Evolutionary conservation across 1,140 invertebrate species (phyloP).

Genomic region (Drosophila obscura): DNA sequence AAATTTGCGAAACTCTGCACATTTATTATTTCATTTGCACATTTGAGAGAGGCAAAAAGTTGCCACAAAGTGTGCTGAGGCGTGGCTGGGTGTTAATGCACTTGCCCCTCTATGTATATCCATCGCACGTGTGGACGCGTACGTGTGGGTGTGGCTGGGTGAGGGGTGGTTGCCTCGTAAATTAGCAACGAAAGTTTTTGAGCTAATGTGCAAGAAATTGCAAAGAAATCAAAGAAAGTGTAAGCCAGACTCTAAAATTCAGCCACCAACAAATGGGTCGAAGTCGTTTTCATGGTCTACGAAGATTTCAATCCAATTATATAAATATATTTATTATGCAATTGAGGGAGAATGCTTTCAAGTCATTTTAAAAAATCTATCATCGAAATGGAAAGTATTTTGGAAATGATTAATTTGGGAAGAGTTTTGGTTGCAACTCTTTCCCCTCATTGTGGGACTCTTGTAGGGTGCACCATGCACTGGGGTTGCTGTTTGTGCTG

Average conservation of each 20-base stretch:
- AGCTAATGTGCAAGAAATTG: slow-evolving; percentile 55
- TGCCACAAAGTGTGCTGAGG: slow-evolving; percentile 30
- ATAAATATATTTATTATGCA: too few species aligned
- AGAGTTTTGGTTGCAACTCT: neutral
- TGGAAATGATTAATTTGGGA: too few species aligned
- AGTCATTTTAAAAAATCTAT: neutral
- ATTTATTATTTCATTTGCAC: slow-evolving; percentile 61
- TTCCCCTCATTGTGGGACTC: slow-evolving; percentile 17
- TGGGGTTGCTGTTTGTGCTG: slow-evolving; percentile 17
- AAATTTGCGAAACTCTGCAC: slow-evolving; percentile 48
- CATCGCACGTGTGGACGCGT: slow-evolving; percentile 16
- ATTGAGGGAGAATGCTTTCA: neutral
- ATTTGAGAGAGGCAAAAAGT: slow-evolving; percentile 36
- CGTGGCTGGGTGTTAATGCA: slow-evolving; percentile 46
- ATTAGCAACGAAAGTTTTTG: slow-evolving; percentile 62
- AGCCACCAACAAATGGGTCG: slow-evolving; percentile 25
- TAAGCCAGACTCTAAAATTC: neutral
- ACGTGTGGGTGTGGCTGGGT: slow-evolving; percentile 3
- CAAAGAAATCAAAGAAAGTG: slow-evolving; percentile 39
- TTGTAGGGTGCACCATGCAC: slow-evolving; percentile 40
- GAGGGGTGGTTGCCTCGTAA: slow-evolving; percentile 23
- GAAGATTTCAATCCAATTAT: neutral
- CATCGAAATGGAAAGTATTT: too few species aligned
- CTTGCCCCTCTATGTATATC: slow-evolving; percentile 7
- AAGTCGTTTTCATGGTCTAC: neutral